Evolutionary conservation across 1,140 invertebrate species (phyloP), one percentile per base, ranked within the genome.

Genomic region (Lineus longissimus): DNA sequence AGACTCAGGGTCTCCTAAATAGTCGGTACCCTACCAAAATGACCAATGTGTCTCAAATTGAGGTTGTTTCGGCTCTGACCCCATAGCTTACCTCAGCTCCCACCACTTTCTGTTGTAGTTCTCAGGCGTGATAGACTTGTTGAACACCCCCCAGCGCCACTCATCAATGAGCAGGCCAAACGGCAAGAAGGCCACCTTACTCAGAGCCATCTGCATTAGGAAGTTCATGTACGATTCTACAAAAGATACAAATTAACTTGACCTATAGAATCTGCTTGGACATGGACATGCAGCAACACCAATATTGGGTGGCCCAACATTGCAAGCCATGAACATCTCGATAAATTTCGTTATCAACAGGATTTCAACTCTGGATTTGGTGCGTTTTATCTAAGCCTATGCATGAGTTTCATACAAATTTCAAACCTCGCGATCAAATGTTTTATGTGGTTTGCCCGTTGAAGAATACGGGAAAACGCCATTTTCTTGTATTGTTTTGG

Each of bases 111-210:
- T 22, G 63, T 85, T 85, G 64, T 82, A 83, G n/a, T 75, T 58
- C 0, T 72, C 58, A 6, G 67, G 40, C n/a, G 64, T 55, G 25
- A 77, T 81, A 66, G 88, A 85, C 0, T 90, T 90, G 43, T 87
- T 86, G 81, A 93, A 96, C 23, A 96, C 86, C 31, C 88, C 87
- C 88, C 93, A 96, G 17, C 93, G 85, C 87, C 91, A 97, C 65
- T 89, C 81, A 77, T 96, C 94, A 74, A 94, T 86, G 2, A 91
- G 82, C 71, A 91, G 93, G 0, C 90, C 91, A 78, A 91, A 96
- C 0, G 94, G 93, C 1, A 96, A 79, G 74, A 95, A 93, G 0
- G 88, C 90, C 7, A 97, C 87, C 79, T 94, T 95, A 47, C 93
- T 86, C 29, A 97, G 82, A 11, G 91, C 92, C 71, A 92, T 89